A percentile compares a stretch with the other conserved stretches of the same genome.
Evolutionary conservation across 2,888 invertebrate genomes (phyloP).

Genomic region (Poecilus cupreus): DNA sequence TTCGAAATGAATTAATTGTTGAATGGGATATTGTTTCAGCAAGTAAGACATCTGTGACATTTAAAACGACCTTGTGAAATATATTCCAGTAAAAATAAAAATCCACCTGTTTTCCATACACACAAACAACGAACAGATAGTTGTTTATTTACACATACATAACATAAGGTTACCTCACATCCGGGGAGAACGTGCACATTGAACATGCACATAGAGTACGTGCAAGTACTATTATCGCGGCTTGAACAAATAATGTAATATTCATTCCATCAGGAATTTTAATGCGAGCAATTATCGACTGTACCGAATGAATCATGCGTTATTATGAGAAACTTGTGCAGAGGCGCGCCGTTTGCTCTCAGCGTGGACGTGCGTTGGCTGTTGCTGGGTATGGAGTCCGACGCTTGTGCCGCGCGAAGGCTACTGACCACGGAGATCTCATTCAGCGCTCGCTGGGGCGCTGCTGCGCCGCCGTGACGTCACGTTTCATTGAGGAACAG

Average conservation of each 20-base stretch:
- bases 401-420: conserved; percentile 15
- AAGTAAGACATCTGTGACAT: conserved; percentile 64
- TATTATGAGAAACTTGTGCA: conserved; percentile 45
- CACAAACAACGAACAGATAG: conserved; percentile 26
- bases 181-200: conserved; percentile 38
- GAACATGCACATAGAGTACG: not conserved
- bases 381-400: not conserved
- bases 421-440: conserved; percentile 39
- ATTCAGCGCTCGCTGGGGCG: conserved; percentile 48
- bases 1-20: not conserved
- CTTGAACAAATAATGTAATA: conserved; percentile 37
- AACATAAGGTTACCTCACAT: conserved; percentile 34
- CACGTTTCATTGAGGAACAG: conserved; percentile 65
- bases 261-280: conserved; percentile 46
- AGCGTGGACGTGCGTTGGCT: not conserved
- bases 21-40: not conserved
- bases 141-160: conserved; percentile 38
- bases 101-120: conserved; percentile 47
- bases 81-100: conserved; percentile 48
- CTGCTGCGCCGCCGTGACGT: conserved; percentile 64
- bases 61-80: conserved; percentile 64
- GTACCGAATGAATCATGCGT: conserved; percentile 42
- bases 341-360: conserved; percentile 3
- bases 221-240: conserved; percentile 27
- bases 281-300: conserved; percentile 45